Evolutionary conservation across 2,888 invertebrate species (phyloP), one percentile per base, ranked within the genome.

Genomic region (Anthophora plumipes): DNA sequence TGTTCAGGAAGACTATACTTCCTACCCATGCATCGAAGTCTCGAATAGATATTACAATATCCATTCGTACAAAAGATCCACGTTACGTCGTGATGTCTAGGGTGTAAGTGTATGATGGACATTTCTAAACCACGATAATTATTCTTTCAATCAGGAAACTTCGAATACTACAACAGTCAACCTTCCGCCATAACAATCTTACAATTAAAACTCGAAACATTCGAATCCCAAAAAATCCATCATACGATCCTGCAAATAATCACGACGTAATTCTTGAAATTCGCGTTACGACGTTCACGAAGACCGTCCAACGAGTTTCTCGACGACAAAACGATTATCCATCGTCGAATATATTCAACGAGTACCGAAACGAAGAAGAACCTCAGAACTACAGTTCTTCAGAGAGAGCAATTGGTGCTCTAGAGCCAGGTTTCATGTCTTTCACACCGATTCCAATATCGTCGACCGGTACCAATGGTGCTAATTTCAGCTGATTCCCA

Each of bases 401-500:
- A 46, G 93, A 93, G 7, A 92, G 81, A 22, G 92, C 92, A 64
- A 93, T 92, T 20, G 92, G 93, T 12, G 92, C 93, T 43, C 91
- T 90, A 55, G 91, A 92, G 12, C 92, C 92, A 6, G 92, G 90
- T 64, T 92, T 92, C 90, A 93, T 90, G 84, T 93, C 92, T 83
- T 92, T 93, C 48, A 92, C 92, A 41, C 91, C 91, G 73, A 91
- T 89, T 59, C 88, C 87, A 69, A 93, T 91, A 67, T 95, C 95
- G 86, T 95, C 95, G 84, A 95, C 95, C 89, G 96, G 96, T 72
- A 95, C 74, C 0, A n/a, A n/a, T n/a, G 96, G 95, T 55, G 95
- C 96, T 89, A 96, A 94, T 90, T 96, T 96, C 86, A 96, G 90
- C 88, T 96, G 96, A 91, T 96, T 96, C 0, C 96, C 96, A 91